These are phyloP conservation scores for Myopa testacea DNA, from an alignment of 2,888 invertebrate species.

Conservation along the genomic window DNA sequence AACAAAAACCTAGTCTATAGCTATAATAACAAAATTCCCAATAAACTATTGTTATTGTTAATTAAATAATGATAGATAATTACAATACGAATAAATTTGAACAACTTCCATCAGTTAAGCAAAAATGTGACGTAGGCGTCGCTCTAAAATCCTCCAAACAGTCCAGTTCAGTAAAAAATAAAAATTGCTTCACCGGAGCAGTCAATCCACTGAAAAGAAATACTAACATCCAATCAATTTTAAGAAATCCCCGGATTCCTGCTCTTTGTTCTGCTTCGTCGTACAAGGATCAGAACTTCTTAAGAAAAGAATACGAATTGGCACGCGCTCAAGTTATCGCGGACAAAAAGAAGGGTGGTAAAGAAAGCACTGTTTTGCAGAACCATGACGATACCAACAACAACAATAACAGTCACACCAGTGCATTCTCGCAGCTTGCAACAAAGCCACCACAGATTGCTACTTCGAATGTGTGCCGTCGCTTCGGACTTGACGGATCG, in stretches of 20 bases:
- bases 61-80: slow-evolving; percentile 64
- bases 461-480: neutral
- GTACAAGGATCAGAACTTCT: slow-evolving; percentile 65
- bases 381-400: slow-evolving; percentile 50
- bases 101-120: slow-evolving; percentile 61
- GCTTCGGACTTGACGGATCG: neutral
- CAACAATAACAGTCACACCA: slow-evolving; percentile 50
- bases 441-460: neutral
- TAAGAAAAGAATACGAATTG: slow-evolving; percentile 66
- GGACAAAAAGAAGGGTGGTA: neutral
- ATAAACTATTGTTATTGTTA: slow-evolving; percentile 39
- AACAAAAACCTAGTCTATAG: slow-evolving; percentile 34
- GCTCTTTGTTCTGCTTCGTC: slow-evolving; percentile 48
- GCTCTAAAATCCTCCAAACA: slow-evolving; percentile 37
- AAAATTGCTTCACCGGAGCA: neutral
- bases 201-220: slow-evolving; percentile 6
- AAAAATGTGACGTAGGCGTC: slow-evolving; percentile 49
- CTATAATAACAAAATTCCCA: slow-evolving; percentile 40
- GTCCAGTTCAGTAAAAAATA: slow-evolving; percentile 30
- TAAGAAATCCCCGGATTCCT: slow-evolving; percentile 27
- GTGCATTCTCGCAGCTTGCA: slow-evolving; percentile 2
- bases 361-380: slow-evolving; percentile 37
- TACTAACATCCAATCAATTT: neutral
- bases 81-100: slow-evolving; percentile 62
- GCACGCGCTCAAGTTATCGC: slow-evolving; percentile 63